These are phyloP conservation scores for Phenacoccus solenopsis DNA, from an alignment of 1,140 invertebrate genomes.

Conservation along the genomic window DNA sequence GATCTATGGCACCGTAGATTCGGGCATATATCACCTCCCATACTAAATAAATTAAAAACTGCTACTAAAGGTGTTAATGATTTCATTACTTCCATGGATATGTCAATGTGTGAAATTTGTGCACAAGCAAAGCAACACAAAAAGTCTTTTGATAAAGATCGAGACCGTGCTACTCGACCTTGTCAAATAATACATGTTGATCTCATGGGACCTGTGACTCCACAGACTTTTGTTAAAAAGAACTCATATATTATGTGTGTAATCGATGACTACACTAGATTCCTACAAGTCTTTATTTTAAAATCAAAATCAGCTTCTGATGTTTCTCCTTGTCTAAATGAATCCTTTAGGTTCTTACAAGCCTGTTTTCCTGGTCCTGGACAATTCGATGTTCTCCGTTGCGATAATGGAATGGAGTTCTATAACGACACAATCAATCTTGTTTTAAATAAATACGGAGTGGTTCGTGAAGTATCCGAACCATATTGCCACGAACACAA, in stretches of 20 bases:
- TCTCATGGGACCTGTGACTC: not conserved
- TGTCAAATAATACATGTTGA: not conserved
- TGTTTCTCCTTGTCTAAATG: not conserved
- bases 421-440: not conserved
- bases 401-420: conserved; percentile 8
- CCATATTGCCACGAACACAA: conserved; percentile 29
- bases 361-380: not conserved
- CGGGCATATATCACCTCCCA: not conserved
- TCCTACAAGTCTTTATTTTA: not conserved
- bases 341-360: not conserved
- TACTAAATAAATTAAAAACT: not conserved
- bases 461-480: conserved; percentile 1
- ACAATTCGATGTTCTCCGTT: not conserved
- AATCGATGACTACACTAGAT: not conserved
- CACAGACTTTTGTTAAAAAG: not conserved
- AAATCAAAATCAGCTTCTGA: not conserved
- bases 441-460: conserved; percentile 5
- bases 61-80: not conserved
- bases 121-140: not conserved
- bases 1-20: not conserved
- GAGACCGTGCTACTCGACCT: not conserved
- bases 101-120: conserved; percentile 11
- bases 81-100: not conserved
- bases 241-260: not conserved
- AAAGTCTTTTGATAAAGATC: not conserved